Conservation (phyloP, 1,140 invertebrate genomes). For the Tribolium castaneum region DNA sequence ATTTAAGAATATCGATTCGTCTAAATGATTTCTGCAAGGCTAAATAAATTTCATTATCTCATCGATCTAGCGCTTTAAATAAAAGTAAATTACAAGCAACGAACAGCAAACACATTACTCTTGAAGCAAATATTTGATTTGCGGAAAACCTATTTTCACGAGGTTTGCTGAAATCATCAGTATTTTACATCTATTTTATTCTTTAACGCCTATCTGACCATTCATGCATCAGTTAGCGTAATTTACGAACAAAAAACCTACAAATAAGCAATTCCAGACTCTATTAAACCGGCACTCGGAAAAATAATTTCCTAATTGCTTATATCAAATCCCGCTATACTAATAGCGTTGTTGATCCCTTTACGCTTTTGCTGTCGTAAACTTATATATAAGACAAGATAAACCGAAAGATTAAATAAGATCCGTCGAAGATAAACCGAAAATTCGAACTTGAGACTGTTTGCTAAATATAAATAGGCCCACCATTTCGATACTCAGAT, state of each 20-base stretch:
- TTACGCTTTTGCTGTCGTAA: constrained; percentile 23
- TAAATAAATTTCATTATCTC: constrained; percentile 4
- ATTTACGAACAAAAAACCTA: constrained; percentile 23
- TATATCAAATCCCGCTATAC: constrained; percentile 4
- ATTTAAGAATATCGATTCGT: background rate
- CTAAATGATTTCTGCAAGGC: background rate
- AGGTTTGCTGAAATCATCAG: constrained; percentile 36
- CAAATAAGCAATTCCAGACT: constrained; percentile 1
- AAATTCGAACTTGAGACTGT: constrained; percentile 27
- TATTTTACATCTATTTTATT: constrained; percentile 38
- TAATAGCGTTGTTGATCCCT: constrained; percentile 29
- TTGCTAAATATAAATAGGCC: constrained; percentile 19
- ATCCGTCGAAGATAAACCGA: constrained; percentile 22
- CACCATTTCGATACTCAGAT: background rate
- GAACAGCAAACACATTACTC: constrained; percentile 28
- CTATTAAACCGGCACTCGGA: background rate
- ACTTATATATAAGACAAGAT: constrained; percentile 32
- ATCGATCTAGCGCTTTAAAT: constrained; percentile 13
- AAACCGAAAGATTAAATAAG: constrained; percentile 27
- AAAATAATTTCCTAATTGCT: constrained; percentile 31
- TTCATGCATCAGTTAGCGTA: constrained; percentile 33
- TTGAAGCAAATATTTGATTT: constrained; percentile 29
- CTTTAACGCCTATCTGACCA: constrained; percentile 35
- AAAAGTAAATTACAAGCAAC: constrained; percentile 34
- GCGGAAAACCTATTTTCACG: constrained; percentile 32